Evolutionary conservation across 2,797 vertebrate species (phyloP).

Genomic region (Xiphorhynchus erythropygius): DNA sequence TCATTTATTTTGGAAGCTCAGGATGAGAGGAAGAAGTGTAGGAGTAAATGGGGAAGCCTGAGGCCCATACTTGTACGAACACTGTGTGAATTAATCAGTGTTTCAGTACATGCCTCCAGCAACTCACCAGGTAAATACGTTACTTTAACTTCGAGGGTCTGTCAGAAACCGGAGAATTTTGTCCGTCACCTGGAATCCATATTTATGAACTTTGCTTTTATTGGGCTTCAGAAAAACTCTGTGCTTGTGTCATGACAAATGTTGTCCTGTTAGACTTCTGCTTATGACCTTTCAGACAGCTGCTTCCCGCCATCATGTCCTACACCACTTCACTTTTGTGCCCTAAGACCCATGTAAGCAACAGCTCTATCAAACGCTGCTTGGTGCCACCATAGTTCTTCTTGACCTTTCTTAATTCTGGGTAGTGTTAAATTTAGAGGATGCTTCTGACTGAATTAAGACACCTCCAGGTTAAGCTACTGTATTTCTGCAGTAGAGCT

Average conservation of each 20-base stretch:
- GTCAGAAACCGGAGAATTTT: neutral
- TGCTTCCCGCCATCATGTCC: neutral
- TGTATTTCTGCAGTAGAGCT: neutral
- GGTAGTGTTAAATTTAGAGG: neutral
- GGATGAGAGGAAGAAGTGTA: neutral
- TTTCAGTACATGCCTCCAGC: neutral
- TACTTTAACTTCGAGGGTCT: neutral
- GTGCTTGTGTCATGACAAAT: neutral
- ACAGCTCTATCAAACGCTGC: fast-evolving
- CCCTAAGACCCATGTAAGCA: fast-evolving
- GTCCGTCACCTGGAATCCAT: neutral
- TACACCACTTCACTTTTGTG: neutral
- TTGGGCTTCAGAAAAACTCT: neutral
- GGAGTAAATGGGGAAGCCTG: neutral
- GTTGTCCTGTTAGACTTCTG: neutral
- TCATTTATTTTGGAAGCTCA: neutral
- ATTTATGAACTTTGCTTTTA: neutral
- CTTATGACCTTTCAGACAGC: neutral
- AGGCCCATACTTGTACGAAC: neutral
- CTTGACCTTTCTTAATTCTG: neutral
- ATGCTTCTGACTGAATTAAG: neutral
- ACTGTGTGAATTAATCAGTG: neutral
- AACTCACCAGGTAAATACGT: fast-evolving
- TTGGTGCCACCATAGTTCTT: neutral
- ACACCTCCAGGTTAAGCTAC: neutral